These are phyloP conservation scores for Forbesichthys agassizii DNA, from an alignment of 2,113 vertebrate genomes.

Conservation along the genomic window DNA sequence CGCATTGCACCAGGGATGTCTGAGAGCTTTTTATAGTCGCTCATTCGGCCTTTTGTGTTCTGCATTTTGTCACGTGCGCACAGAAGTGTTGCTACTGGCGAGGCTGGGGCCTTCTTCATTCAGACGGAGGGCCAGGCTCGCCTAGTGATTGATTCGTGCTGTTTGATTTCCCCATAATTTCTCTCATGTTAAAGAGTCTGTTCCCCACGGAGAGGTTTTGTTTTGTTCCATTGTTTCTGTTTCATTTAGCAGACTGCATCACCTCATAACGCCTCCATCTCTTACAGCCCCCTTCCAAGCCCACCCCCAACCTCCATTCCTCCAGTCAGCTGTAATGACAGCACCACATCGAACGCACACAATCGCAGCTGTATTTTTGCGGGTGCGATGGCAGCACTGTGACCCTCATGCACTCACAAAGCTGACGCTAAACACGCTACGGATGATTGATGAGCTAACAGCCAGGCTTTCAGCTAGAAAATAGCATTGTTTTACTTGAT, in stretches of 20 bases:
- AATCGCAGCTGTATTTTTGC: constrained; percentile 37
- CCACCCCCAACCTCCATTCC: constrained; percentile 4
- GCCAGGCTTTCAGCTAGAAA: constrained; percentile 52
- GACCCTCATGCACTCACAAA: constrained; percentile 28
- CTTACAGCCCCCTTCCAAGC: constrained; percentile 3
- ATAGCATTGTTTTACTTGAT: constrained; percentile 49
- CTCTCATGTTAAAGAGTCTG: constrained; percentile 8
- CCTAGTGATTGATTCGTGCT: constrained; percentile 32
- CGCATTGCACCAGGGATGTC: not conserved
- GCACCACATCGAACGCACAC: constrained; percentile 27
- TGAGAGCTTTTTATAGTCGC: constrained; percentile 5
- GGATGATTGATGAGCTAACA: constrained; percentile 66
- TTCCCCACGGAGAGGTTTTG: constrained; percentile 24
- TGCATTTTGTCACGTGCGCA: constrained; percentile 2
- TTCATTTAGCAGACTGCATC: constrained; percentile 41
- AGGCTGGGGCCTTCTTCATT: not conserved
- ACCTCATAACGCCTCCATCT: constrained; percentile 30
- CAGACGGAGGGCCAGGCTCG: constrained; percentile 19
- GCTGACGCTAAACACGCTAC: constrained; percentile 44
- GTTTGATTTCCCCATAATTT: constrained; percentile 32
- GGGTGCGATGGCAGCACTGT: constrained; percentile 24
- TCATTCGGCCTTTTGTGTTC: constrained; percentile 7
- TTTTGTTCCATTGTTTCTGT: constrained; percentile 42
- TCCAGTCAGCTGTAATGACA: constrained; percentile 17
- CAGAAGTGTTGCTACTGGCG: not conserved